Base-by-base conservation (phyloP, 2,797 vertebrate species). In the Adelosebastes latens region DNA sequence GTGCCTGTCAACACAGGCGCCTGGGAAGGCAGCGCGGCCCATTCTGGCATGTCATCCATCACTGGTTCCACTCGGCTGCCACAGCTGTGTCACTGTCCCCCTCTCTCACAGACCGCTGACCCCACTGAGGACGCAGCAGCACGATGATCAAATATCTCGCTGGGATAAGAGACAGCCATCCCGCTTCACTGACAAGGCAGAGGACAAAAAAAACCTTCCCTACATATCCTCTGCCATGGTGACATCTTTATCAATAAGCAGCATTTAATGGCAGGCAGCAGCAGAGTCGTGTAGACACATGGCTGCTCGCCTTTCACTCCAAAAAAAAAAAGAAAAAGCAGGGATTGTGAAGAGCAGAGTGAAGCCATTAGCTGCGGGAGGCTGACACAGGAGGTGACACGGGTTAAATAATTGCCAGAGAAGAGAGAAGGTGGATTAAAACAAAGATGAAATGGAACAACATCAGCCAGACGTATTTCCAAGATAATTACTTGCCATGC, bases 21-120 rank as follows among this genome's bases (percentile, higher is more conserved):
- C 80, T 53, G 76, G 75, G 85, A 93, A 89, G 87, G 90, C 83
- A 81, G 84, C 85, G 56, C 58, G 16, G 91, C 83, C 86, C 78
- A 61, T 74, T 89, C 87, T 94, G 94, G 85, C 93, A 95, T 84
- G 81, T 91, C 93, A 95, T 95, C 94, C 94, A 96, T 96, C 95
- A 95, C 87, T 69, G 86, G 91, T 93, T 92, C 90, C 85, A 87
- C 91, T 93, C 70, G 72, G 81, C 87, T 91, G 90, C 94, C 83
- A 88, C 91, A 92, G 93, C 91, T 89, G 93, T 93, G 94, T 94
- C 92, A 93, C 92, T 80, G 88, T 84, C 87, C 88, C 83, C 86
- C 83, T 72, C 85, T 82, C 85, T 82, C 87, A 61, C 87, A 90
- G 88, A 83, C 87, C 29, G 36, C 89, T 94, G 93, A 94, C 93